Evolutionary conservation across 2,113 vertebrate genomes (phyloP).

Genomic region (Thryonomys swinderianus): DNA sequence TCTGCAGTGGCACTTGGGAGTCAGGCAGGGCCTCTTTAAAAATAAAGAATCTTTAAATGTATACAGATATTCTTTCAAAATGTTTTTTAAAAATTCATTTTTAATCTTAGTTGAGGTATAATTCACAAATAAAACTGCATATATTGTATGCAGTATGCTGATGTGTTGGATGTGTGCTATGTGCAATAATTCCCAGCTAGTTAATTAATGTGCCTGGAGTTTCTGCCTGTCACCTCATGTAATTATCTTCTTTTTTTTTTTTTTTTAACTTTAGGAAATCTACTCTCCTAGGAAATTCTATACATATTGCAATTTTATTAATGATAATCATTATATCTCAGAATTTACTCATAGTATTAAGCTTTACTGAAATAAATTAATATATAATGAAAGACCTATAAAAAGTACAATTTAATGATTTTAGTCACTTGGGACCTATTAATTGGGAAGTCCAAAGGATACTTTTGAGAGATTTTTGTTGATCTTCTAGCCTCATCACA

Average conservation of each 20-base stretch:
- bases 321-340: background rate
- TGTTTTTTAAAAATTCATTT: background rate
- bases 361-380: background rate
- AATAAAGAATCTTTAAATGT: background rate
- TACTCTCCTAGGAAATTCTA: background rate
- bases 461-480: background rate
- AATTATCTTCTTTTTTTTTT: background rate
- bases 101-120: background rate
- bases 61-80: background rate
- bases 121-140: background rate
- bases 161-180: background rate
- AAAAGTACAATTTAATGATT: background rate
- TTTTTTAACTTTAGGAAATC: background rate
- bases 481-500: background rate
- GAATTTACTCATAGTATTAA: background rate
- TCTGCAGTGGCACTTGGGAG: background rate
- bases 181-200: background rate
- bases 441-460: background rate
- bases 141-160: background rate
- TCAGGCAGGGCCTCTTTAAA: background rate
- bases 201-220: background rate
- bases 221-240: background rate
- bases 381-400: background rate
- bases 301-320: background rate
- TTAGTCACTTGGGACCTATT: background rate